Base-by-base conservation (phyloP, 2,888 invertebrate species). In the Sisyra terminalis region DNA sequence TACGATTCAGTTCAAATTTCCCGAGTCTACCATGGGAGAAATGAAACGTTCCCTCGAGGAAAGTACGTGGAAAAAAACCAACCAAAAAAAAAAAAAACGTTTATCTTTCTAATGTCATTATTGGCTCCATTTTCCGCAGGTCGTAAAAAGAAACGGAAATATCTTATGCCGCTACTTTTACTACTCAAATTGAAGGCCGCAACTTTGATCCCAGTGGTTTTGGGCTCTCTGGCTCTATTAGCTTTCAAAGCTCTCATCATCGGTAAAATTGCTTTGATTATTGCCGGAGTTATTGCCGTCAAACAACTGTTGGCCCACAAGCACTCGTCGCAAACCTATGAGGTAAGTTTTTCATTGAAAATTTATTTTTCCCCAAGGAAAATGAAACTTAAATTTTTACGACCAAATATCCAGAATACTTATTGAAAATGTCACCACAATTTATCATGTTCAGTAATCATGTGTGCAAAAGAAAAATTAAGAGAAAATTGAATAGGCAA, bases 171-270 rank as follows among this genome's bases (percentile, higher is more conserved):
- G 35, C 69, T 86, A 58, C 67, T 85, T 52, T 67, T 84, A 53
- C 72, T 87, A 44, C 66, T 86, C 57, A 82, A 84, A 56, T 63
- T 87, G 59, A 87, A 87, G 67, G 78, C 75, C 45, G 82, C 82
- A 49, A 76, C 80, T 24, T 67, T 87, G 48, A 75, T 84, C 52
- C 86, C 86, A 24, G 64, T 87, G 50, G 77, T 79, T 53, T 71
- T 87, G 45, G 87, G 79, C 50, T 71, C 68, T 51, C 73, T 87
- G 53, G 86, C 84, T 43, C 69, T 87, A 48, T 70, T 86, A 37
- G 84, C 86, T 34, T 73, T 87, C 70, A 87, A 88, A 70, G 87
- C 87, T 47, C 69, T 88, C 50, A 65, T 86, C 55, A 71, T 87
- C 51, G 85, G 84, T 53, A 88, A 88, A 69, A 75, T 87, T 47